Base-by-base conservation (phyloP, 2,888 invertebrate genomes). In the Tholera decimalis region DNA sequence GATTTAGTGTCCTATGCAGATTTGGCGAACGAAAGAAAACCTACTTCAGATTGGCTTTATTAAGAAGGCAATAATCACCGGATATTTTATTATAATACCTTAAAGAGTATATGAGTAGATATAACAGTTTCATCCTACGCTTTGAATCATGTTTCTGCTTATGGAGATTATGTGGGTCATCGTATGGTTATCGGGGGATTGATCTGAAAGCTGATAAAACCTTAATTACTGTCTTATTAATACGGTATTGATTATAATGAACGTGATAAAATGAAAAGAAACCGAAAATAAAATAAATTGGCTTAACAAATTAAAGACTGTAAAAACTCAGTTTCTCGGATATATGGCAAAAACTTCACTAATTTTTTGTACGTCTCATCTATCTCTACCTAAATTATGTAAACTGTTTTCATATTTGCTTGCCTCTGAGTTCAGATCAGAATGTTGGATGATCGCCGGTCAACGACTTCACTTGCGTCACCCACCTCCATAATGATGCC, bases 21-120 rank as follows among this genome's bases (percentile, higher is more conserved):
- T 89, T 70, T 85, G 86, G 72, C 68, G 79, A 79, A 76, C 73
- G 83, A 79, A 82, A 80, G 61, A 82, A 84, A 85, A 85, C 79
- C 77, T 84, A 80, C 79, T 77, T 79, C 70, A 76, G 78, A 57
- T 69, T 63, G 67, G 30, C 80, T 85, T 81, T 85, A 87, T 87
- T 82, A 78, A 82, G 83, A 72, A 78, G 80, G 55, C 60, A 68
- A 79, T 83, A 81, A 85, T 87, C 82, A 85, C 82, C 84, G 82
- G 83, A 87, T 80, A 73, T 73, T 80, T 77, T 66, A 58, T n/a
- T 73, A 56, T 72, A 78, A 77, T 46, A 64, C 85, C 85, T 81
- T 83, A 83, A 74, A 73, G 24, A 80, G 76, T 49, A 57, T 57
- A 69, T 26, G 46, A 59, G 58, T 61, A 55, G 76, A 76, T 79